Percentiles rank a stretch among this genome's conserved stretches.
phyloP scores from a whole-genome alignment of 2,888 invertebrate genomes.

The Exephanes ischioxanthus region DNA sequence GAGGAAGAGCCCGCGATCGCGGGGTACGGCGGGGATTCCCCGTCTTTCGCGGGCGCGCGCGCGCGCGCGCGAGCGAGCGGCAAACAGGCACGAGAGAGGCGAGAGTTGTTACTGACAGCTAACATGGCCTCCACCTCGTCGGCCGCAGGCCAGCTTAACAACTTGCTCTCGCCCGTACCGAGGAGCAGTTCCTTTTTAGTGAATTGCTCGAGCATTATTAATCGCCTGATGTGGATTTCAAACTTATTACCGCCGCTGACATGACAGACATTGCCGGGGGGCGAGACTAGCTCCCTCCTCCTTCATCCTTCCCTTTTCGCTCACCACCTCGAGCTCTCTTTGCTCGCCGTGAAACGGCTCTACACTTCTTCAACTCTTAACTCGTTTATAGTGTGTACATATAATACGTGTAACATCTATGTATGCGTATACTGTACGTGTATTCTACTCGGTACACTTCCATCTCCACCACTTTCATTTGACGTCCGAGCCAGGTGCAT shows the following conservation, averaged over 20 bases:
- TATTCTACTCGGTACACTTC: conserved; percentile 31
- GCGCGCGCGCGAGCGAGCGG: conserved; percentile 17
- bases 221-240: conserved; percentile 84
- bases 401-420: not conserved
- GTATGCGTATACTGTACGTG: not conserved
- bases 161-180: conserved; percentile 73
- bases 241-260: conserved; percentile 82
- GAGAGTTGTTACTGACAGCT: conserved; percentile 82
- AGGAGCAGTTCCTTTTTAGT: conserved; percentile 80
- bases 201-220: conserved; percentile 82
- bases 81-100: conserved; percentile 54
- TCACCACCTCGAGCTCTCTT: conserved; percentile 44
- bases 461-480: conserved; percentile 69
- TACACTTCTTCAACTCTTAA: conserved; percentile 15
- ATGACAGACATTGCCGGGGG: conserved; percentile 77
- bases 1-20: not conserved
- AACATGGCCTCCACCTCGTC: conserved; percentile 79
- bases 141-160: conserved; percentile 78
- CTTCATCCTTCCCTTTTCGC: conserved; percentile 12
- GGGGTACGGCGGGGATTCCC: conserved; percentile 38
- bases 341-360: conserved; percentile 41
- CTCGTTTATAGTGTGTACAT: conserved; percentile 9
- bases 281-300: conserved; percentile 61
- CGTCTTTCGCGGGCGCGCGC: conserved; percentile 38
- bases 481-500: conserved; percentile 79